phyloP scores from a whole-genome alignment of 1,140 invertebrate genomes.

The Rhopalosiphum padi region DNA sequence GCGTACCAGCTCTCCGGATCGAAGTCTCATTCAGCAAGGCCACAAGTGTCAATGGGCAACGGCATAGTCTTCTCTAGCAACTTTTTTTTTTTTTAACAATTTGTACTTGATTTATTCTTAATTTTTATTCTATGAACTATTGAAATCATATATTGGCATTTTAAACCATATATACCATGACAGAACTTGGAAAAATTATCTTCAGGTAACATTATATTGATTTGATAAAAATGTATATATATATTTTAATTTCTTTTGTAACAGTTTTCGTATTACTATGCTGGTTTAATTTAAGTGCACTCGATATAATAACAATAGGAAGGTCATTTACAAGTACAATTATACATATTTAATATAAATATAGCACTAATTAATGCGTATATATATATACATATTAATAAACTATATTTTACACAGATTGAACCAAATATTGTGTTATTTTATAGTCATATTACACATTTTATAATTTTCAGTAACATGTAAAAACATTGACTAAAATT shows the following conservation, averaged over 20 bases:
- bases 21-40: constrained; percentile 57
- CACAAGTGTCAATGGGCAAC: constrained; percentile 53
- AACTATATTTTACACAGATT: not conserved
- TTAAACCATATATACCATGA: not conserved
- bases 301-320: not conserved
- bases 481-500: not conserved
- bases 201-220: constrained; percentile 21
- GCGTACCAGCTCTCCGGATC: constrained; percentile 53
- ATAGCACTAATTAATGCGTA: not conserved
- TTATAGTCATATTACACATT: not conserved
- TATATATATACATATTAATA: not conserved
- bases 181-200: not conserved
- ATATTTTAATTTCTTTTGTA: not conserved
- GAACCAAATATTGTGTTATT: not conserved
- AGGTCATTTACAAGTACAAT: not conserved
- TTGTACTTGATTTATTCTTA: not conserved
- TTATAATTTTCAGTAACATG: not conserved
- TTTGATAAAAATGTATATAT: not conserved
- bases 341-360: not conserved
- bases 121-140: not conserved
- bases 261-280: not conserved
- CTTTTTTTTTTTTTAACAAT: not conserved
- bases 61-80: constrained; percentile 35
- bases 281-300: not conserved
- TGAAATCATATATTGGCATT: not conserved